Percentiles rank a stretch among this genome's conserved stretches.
Evolutionary conservation across 2,888 invertebrate genomes (phyloP).

Genomic region (Tanypteryx hageni): DNA sequence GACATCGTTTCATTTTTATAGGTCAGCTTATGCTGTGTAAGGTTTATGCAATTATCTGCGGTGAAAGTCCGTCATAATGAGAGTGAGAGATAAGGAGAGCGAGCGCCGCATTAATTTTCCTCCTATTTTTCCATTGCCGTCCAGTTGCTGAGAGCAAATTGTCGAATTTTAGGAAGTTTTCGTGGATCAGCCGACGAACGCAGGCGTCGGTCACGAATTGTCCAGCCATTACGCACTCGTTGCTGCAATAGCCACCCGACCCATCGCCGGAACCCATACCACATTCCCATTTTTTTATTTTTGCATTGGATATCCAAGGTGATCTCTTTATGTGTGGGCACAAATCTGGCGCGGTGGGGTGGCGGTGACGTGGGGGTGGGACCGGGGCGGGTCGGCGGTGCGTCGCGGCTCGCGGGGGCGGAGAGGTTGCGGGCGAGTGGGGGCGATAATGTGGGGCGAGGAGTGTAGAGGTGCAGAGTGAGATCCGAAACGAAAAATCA

Average conservation of each 20-base stretch:
- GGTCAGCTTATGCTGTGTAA: neutral
- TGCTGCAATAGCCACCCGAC: too few relatives aligned
- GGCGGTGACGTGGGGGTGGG: neutral
- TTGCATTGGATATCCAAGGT: slow-evolving; percentile 17
- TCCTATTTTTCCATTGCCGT: neutral
- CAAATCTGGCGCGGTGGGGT: neutral
- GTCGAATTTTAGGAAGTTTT: too few relatives aligned
- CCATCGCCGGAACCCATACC: neutral
- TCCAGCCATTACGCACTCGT: too few relatives aligned
- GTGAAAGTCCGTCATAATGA: neutral
- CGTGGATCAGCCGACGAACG: too few relatives aligned
- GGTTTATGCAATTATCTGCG: neutral
- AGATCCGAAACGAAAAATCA: too few relatives aligned
- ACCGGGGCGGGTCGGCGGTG: too few relatives aligned
- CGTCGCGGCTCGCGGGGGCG: too few relatives aligned
- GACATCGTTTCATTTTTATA: slow-evolving; percentile 12
- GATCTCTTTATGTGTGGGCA: slow-evolving; percentile 11
- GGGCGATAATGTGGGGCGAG: too few relatives aligned
- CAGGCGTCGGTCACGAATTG: too few relatives aligned
- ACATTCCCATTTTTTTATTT: neutral
- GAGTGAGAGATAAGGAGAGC: neutral
- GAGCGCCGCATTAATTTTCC: neutral
- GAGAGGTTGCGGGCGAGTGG: too few relatives aligned
- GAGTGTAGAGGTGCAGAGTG: too few relatives aligned
- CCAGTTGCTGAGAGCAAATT: too few relatives aligned